phyloP scores from a whole-genome alignment of 2,888 invertebrate genomes.

The Altica lythri region DNA sequence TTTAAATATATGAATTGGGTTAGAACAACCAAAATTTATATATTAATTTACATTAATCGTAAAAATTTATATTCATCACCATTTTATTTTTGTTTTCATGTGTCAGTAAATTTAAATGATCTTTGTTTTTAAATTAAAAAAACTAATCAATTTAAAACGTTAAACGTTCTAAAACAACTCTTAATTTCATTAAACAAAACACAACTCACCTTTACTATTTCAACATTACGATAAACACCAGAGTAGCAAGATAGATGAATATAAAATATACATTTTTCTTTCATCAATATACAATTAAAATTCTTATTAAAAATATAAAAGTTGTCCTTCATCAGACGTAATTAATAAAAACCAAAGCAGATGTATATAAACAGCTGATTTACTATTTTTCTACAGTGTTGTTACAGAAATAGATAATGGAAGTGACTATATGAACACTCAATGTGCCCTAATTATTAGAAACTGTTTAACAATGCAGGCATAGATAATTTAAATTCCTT shows the following conservation, averaged over 20 bases:
- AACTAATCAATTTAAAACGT: too few species aligned
- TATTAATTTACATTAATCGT: too few species aligned
- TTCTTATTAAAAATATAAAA: conserved; percentile 32
- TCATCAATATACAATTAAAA: conserved; percentile 27
- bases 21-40: too few species aligned
- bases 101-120: too few species aligned
- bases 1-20: too few species aligned
- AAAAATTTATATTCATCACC: too few species aligned
- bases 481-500: too few species aligned
- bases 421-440: conserved; percentile 19
- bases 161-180: too few species aligned
- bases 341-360: conserved; percentile 35
- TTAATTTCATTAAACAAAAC: conserved; percentile 7
- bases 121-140: too few species aligned
- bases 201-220: conserved; percentile 31
- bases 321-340: conserved; percentile 33
- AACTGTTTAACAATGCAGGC: too few species aligned
- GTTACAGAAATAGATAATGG: conserved; percentile 29
- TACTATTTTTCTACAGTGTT: conserved; percentile 34
- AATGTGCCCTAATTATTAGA: neutral
- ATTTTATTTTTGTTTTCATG: too few species aligned
- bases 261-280: conserved; percentile 26
- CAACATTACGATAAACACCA: conserved; percentile 13
- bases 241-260: conserved; percentile 15
- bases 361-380: conserved; percentile 40